Evolutionary conservation across 1,140 invertebrate genomes (phyloP).

Genomic region (Eriosoma lanigerum): DNA sequence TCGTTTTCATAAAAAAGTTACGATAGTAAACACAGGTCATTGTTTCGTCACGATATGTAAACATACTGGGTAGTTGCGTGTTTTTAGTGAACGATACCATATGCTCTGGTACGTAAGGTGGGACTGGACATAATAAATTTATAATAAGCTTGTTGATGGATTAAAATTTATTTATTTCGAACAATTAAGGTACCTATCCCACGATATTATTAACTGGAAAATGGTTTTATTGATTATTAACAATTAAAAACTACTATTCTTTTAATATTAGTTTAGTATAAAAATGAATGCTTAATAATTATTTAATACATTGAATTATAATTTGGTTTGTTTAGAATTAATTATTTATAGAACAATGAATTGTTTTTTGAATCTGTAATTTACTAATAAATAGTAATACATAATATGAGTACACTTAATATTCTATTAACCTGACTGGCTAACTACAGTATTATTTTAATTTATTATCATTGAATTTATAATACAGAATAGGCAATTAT

Average conservation of each 20-base stretch:
- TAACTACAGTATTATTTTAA: too few relatives aligned
- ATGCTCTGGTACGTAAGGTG: not conserved
- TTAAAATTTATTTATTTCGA: not conserved
- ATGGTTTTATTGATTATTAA: slow-evolving; percentile 17
- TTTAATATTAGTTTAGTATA: not conserved
- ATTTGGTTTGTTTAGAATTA: not conserved
- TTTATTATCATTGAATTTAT: too few relatives aligned
- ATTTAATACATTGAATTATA: not conserved
- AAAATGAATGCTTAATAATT: not conserved
- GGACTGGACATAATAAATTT: slow-evolving; percentile 28
- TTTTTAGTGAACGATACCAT: slow-evolving; percentile 1
- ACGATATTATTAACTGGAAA: not conserved
- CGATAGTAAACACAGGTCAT: slow-evolving; percentile 29
- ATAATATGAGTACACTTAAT: too few relatives aligned
- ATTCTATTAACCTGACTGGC: too few relatives aligned
- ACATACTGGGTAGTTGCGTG: slow-evolving; percentile 23
- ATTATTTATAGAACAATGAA: not conserved
- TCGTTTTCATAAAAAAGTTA: slow-evolving; percentile 35
- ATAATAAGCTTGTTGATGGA: slow-evolving; percentile 16
- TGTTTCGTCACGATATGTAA: slow-evolving; percentile 34
- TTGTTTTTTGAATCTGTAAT: not conserved
- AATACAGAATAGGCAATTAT: too few relatives aligned
- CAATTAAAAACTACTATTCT: not conserved
- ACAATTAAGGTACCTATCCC: not conserved
- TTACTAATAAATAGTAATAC: not conserved